Conservation (phyloP, 2,888 invertebrate genomes). For the Ochropleura leucogaster region DNA sequence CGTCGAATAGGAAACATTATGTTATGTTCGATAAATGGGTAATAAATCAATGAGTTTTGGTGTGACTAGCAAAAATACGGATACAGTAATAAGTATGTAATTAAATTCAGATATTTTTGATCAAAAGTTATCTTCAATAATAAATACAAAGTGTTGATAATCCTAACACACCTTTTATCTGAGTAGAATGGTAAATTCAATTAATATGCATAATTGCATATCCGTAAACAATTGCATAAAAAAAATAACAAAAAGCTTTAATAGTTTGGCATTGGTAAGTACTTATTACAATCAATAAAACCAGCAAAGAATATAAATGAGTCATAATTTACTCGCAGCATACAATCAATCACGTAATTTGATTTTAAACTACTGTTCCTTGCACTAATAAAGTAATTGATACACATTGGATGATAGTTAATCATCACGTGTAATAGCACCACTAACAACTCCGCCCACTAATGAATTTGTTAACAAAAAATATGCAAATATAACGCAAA, state of each 20-base stretch:
- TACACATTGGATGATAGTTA: slow-evolving; percentile 53
- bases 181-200: slow-evolving; percentile 9
- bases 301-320: slow-evolving; percentile 37
- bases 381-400: slow-evolving; percentile 65
- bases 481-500: slow-evolving; percentile 79
- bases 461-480: slow-evolving; percentile 75
- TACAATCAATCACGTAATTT: slow-evolving; percentile 60
- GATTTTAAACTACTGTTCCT: slow-evolving; percentile 58
- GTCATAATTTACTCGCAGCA: slow-evolving; percentile 19
- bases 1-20: neutral
- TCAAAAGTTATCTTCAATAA: neutral
- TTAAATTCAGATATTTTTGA: neutral
- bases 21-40: slow-evolving; percentile 2
- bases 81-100: neutral
- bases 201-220: slow-evolving; percentile 33
- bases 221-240: slow-evolving; percentile 14
- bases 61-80: neutral
- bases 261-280: slow-evolving; percentile 40
- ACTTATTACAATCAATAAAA: slow-evolving; percentile 38
- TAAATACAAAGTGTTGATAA: neutral
- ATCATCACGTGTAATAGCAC: slow-evolving; percentile 54
- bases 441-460: slow-evolving; percentile 48
- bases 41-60: neutral
- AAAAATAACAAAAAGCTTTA: slow-evolving; percentile 33
- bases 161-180: neutral